Evolutionary conservation across 2,888 invertebrate genomes (phyloP).

Genomic region (Lasioglossum malachurum): DNA sequence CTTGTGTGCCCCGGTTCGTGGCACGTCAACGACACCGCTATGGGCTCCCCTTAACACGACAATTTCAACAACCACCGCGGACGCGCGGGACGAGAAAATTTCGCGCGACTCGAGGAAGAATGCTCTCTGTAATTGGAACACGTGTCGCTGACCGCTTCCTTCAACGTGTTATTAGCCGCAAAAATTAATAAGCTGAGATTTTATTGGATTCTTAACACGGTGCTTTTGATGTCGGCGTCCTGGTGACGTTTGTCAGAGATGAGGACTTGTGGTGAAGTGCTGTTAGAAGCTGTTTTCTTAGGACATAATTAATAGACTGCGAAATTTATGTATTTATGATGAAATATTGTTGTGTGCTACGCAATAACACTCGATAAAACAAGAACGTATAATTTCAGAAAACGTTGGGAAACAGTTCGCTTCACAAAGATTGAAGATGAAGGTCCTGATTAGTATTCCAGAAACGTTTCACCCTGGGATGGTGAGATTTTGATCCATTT

Average conservation of each 20-base stretch:
- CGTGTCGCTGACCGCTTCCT: background rate
- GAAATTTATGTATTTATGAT: too few species aligned
- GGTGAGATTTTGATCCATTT: background rate
- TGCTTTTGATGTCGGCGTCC: background rate
- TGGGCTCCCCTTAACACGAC: conserved; percentile 16
- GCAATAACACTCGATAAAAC: background rate
- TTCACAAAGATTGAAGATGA: background rate
- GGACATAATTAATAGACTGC: too few species aligned
- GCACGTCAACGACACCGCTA: conserved; percentile 49
- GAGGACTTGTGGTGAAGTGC: background rate
- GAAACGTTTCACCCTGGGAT: background rate
- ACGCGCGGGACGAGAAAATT: background rate
- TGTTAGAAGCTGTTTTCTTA: too few species aligned
- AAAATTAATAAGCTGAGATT: background rate
- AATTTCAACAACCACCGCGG: background rate
- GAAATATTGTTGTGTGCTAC: background rate
- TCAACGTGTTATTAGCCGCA: background rate
- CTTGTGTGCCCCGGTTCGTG: conserved; percentile 28
- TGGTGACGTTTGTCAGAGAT: background rate
- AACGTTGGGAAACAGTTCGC: background rate
- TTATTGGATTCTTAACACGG: background rate
- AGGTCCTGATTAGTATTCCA: background rate
- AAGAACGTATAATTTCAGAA: background rate
- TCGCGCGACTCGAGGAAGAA: background rate
- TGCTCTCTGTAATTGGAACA: background rate